Base-by-base conservation (phyloP, 2,888 invertebrate genomes). In the Steromphala cineraria region DNA sequence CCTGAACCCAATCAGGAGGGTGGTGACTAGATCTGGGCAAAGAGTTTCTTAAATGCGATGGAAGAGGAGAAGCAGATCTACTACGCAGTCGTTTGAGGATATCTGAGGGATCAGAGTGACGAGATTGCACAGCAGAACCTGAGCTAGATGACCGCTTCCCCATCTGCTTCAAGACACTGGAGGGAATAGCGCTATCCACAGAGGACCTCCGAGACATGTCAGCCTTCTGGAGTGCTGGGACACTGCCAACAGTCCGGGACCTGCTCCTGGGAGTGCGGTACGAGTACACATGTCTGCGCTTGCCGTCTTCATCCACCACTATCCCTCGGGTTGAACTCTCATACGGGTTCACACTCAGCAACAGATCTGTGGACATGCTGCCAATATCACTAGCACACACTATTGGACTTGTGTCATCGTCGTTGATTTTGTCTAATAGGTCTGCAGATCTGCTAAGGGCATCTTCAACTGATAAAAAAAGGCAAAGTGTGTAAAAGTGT, bases 361-460 rank as follows among this genome's bases (percentile, higher is more conserved):
- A 81, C 8, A 86, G 67, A 31, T 89, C 89, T 21, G 89, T 89
- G 74, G 85, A 84, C 56, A 88, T 76, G 75, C 87, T 87, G 46
- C 85, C 88, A 13, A 89, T 81, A 75, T 89, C 88, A 83, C 89
- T 88, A 2, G 83, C 84, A 81, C 86, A 85, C 19, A 52, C 24
- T 19, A 17, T n/a, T 17, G 19, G 19, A 24, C 75, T 80, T 0
- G 85, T 82, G 2, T 67, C 53, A 5, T 87, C 85, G 53, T 88
- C 87, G 24, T 82, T 81, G 19, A 89, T 84, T 21, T 84, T 83
- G 8, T 84, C 76, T 53, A 89, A 62, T 24, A 89, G 75, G 13
- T 87, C 85, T 74, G 86, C 86, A 2, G 89, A 89, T 75, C 85
- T 88, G 75, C 87, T 85, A 36, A 89, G 56, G 15, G 87, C 89